These are phyloP conservation scores for Jaculus jaculus DNA, from an alignment of 2,113 vertebrate species.

Conservation along the genomic window DNA sequence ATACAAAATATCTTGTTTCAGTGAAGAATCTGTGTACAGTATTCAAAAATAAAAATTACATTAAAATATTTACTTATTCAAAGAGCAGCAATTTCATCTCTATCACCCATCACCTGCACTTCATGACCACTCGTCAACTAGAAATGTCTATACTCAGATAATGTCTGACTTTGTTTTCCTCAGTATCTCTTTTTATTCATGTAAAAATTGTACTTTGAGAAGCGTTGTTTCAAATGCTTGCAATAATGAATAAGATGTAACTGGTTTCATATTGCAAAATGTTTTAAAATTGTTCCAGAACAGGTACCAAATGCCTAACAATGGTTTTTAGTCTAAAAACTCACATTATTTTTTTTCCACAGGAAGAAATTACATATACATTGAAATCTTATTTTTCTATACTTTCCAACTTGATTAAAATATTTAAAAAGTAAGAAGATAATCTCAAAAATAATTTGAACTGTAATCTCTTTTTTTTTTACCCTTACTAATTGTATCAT, in stretches of 20 bases:
- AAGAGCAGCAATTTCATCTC: neutral
- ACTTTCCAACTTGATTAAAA: neutral
- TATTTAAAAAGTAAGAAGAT: neutral
- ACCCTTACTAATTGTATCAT: neutral
- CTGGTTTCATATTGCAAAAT: neutral
- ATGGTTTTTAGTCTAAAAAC: neutral
- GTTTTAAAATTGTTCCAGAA: neutral
- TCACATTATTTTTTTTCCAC: neutral
- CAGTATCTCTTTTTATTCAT: neutral
- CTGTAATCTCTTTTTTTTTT: neutral
- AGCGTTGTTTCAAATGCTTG: neutral
- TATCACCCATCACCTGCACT: neutral
- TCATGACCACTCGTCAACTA: neutral
- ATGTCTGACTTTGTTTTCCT: neutral
- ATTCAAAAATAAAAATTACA: conserved; percentile 24
- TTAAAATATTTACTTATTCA: neutral
- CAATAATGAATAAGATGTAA: neutral
- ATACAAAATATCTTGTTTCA: neutral
- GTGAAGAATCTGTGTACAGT: neutral
- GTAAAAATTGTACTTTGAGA: neutral
- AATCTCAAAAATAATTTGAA: neutral
- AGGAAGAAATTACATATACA: neutral
- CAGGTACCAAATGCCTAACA: neutral
- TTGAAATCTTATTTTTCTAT: neutral
- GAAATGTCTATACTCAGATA: neutral